Evolutionary conservation across 2,797 vertebrate species (phyloP).

Genomic region (Chaenodraco wilsoni): DNA sequence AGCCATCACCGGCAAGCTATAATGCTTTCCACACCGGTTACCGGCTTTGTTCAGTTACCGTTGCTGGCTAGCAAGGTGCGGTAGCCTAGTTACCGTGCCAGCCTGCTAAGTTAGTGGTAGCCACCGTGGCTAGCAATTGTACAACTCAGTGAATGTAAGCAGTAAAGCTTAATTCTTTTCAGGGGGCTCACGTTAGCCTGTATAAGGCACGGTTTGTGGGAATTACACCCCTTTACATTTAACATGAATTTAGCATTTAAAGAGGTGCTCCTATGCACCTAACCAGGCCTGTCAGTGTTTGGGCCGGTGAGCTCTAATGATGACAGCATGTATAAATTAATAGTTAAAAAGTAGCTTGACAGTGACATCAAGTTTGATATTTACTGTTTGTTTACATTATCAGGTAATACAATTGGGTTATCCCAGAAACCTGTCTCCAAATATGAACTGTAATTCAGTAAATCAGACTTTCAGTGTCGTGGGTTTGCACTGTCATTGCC

Average conservation of each 20-base stretch:
- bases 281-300: constrained; percentile 48
- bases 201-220: constrained; percentile 24
- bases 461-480: background rate
- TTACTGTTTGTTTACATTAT: background rate
- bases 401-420: background rate
- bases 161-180: constrained; percentile 14
- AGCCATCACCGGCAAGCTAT: constrained; percentile 31
- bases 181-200: constrained; percentile 12
- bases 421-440: background rate
- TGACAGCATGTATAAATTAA: constrained; percentile 15
- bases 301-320: constrained; percentile 18
- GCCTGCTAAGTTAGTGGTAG: constrained; percentile 25
- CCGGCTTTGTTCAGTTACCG: constrained; percentile 79
- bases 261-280: constrained; percentile 27
- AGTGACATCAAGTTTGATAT: background rate
- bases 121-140: constrained; percentile 26
- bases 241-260: constrained; percentile 6
- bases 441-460: background rate
- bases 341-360: background rate
- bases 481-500: constrained; percentile 3
- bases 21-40: constrained; percentile 54
- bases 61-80: constrained; percentile 56
- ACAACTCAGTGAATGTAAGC: constrained; percentile 16
- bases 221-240: constrained; percentile 14
- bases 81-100: constrained; percentile 44